phyloP scores from a whole-genome alignment of 64 coral and sea anemone species.

The Pocillopora verrucosa region DNA sequence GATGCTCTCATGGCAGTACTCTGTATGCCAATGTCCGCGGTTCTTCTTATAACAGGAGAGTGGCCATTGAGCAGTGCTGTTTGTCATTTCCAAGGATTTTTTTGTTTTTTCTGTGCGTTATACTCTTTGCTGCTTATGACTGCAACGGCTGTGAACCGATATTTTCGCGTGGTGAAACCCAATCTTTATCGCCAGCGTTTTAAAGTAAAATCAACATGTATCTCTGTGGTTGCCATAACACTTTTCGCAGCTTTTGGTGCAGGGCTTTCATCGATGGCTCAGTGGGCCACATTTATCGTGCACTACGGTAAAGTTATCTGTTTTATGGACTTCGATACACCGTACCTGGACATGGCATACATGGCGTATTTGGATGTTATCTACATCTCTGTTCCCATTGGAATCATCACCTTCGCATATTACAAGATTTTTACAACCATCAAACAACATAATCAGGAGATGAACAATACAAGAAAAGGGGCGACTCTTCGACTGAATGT shows the following conservation, averaged over 20 bases:
- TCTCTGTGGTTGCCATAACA: slow-evolving; percentile 22
- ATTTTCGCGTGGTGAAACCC: slow-evolving; percentile 66
- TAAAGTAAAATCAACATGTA: slow-evolving; percentile 16
- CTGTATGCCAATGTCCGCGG: slow-evolving; percentile 52
- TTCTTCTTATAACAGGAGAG: slow-evolving; percentile 25
- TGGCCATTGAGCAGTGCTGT: slow-evolving; percentile 22
- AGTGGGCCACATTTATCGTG: slow-evolving; percentile 24
- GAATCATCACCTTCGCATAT: slow-evolving; percentile 54
- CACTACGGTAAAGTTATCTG: slow-evolving; percentile 71
- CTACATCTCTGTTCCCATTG: slow-evolving; percentile 48
- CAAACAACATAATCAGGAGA: slow-evolving; percentile 24
- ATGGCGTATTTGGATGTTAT: slow-evolving; percentile 43
- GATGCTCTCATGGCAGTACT: slow-evolving; percentile 61
- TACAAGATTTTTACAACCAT: slow-evolving; percentile 54
- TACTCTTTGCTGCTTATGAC: slow-evolving; percentile 68
- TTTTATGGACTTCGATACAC: slow-evolving; percentile 42
- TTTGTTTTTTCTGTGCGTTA: slow-evolving; percentile 41
- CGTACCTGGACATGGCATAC: slow-evolving; percentile 27
- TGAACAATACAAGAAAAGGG: slow-evolving; percentile 3
- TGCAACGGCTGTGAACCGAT: slow-evolving; percentile 64
- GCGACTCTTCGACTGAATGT: slow-evolving; percentile 18
- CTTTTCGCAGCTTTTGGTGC: slow-evolving; percentile 38
- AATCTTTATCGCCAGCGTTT: slow-evolving; percentile 38
- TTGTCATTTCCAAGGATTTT: slow-evolving; percentile 77
- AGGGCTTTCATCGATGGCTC: slow-evolving; percentile 14